These are phyloP conservation scores for Drosophila mauritiana DNA, from an alignment of 1,140 invertebrate genomes.

Conservation along the genomic window DNA sequence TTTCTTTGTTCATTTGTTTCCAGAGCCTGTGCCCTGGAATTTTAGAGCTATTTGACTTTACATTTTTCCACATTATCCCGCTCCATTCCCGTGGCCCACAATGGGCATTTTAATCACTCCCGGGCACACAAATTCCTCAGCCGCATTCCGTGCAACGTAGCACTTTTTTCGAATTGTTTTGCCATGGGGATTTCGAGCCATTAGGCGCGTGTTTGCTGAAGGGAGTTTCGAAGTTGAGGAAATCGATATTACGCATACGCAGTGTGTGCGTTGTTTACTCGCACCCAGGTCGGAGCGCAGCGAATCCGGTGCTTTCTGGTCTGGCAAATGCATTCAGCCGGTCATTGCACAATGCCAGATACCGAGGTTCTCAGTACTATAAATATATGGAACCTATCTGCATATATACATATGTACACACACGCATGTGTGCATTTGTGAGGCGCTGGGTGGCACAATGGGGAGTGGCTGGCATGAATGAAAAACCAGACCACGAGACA, in stretches of 20 bases:
- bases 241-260: conserved; percentile 53
- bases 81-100: not conserved
- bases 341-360: conserved; percentile 49
- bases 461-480: conserved; percentile 40
- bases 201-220: not conserved
- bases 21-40: conserved; percentile 1
- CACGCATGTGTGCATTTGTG: conserved; percentile 28
- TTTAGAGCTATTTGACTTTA: conserved; percentile 16
- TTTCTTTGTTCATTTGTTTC: not conserved
- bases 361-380: conserved; percentile 10
- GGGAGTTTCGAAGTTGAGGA: conserved; percentile 15
- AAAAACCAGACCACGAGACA: conserved; percentile 48
- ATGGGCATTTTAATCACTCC: conserved; percentile 21
- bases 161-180: conserved; percentile 36
- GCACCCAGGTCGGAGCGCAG: not conserved
- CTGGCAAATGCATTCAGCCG: conserved; percentile 55
- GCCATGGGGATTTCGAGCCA: conserved; percentile 20
- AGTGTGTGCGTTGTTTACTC: conserved; percentile 23
- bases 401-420: conserved; percentile 13
- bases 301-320: conserved; percentile 21
- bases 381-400: conserved; percentile 12
- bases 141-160: conserved; percentile 20
- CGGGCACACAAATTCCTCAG: conserved; percentile 28
- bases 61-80: conserved; percentile 5
- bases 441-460: conserved; percentile 28